Base-by-base conservation (phyloP, 2,797 vertebrate species). In the Ctenopoma multispine region DNA sequence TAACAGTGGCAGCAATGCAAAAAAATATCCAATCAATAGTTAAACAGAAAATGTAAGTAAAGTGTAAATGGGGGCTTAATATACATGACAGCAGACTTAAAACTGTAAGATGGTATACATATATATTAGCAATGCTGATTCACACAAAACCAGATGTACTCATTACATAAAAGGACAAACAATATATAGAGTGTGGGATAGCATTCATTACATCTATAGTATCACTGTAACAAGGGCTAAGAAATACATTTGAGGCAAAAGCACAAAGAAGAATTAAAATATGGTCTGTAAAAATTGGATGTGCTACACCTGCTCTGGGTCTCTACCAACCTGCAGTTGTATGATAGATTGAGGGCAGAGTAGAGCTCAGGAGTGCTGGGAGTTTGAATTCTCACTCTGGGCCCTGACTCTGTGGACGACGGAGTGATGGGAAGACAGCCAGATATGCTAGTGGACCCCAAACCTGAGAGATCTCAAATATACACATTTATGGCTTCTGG, bases 291-390 rank as follows among this genome's bases (percentile, higher is more conserved):
- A 36, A 29, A 40, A 13, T 1, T 23, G 23, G 13, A 21, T 24
- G 18, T 13, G 24, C 4, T 73, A 38, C 51, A 36, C 10, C 49
- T 47, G 51, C 51, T 34, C 4, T 18, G 15, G 5, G 17, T 59
- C 20, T 54, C 17, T 3, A 72, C 86, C 56, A 31, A 93, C 92
- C 89, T 89, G 83, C 47, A 29, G 71, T 18, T 63, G 76, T 90
- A 83, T 3, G 91, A 72, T 14, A 94, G 87, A 49, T 75, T 89
- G 41, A 94, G 91, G 34, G 80, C 85, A 14, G 89, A 86, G 80
- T 93, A 94, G 57, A 95, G 92, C 67, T 94, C 93, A 23, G 94
- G 93, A 40, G 93, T 95, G 80, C 81, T 93, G 18, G 94, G 94
- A 15, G 91, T 93, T 36, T 69, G 73, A 89, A 87, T 77, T 71